Base-by-base conservation (phyloP, 2,797 vertebrate genomes). In the Silurus lanzhouensis region DNA sequence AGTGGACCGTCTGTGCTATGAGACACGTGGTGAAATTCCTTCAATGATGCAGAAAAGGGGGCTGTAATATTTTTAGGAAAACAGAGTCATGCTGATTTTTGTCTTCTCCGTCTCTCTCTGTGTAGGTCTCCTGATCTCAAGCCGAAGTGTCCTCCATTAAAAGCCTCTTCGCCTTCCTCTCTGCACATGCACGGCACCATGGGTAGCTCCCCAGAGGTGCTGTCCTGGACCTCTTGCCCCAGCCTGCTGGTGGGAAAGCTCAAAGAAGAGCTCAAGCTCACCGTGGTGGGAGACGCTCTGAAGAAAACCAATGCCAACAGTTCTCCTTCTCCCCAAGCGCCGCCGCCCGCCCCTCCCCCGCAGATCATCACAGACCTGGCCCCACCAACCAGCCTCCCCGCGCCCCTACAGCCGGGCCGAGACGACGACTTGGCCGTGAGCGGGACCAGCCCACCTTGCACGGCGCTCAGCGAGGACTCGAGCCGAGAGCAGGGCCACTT, bases 131-230 rank as follows among this genome's bases (percentile, higher is more conserved):
- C 84, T 88, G 90, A 90, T 80, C 91, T 90, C 88, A 83, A 90
- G 83, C 83, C 83, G 86, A 86, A 87, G 70, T 13, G 52, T 87
- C 90, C 87, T 79, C 89, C 93, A 92, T 90, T 88, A 86, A 90
- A 81, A 10, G 12, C 38, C 77, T 57, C 22, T 44, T 25, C 31
- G 19, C 48, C 52, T 86, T 76, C 7, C 87, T 85, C 88, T 27
- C 57, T 86, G 94, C 97, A 97, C 95, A 94, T 95, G 88, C 95
- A 97, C 92, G 88, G 96, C 96, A 97, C 95, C 90, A 99, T 99
- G 98, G 97, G 97, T 92, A 96, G 94, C 93, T 96, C 97, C 92
- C 97, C 97, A 79, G 97, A 99, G 95, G 97, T 93, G 93, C 96
- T 97, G 91, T 96, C 96, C 86, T 97, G 96, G 97, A 96, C 97